Base-by-base conservation (phyloP, 37 sponge, comb jelly and placozoan genomes). In the Geodia barretti region DNA sequence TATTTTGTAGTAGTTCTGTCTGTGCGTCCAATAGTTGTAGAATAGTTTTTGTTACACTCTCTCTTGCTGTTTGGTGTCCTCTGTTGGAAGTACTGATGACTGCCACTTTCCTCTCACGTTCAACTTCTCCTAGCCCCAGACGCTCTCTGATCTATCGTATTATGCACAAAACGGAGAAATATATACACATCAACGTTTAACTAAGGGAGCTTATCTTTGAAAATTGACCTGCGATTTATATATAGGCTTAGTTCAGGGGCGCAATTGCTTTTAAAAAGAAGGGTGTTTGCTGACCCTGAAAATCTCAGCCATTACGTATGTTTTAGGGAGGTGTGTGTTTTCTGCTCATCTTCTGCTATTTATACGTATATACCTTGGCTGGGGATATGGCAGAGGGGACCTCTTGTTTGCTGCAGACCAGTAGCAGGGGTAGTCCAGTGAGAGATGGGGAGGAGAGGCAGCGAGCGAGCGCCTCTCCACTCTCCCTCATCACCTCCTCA, bases 371-470 rank as follows among this genome's bases (percentile, higher is more conserved):
- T 47, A 47, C 54, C n/a, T n/a, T n/a, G n/a, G 35, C 30, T 11
- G 30, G 70, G 21, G 68, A 4, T 20, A 14, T 43, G 20, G 81
- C 75, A 4, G 37, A 43, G 25, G 75, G 36, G 1, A 78, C 43
- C 24, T 92, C 92, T 37, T 92, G 92, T 61, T 92, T 92, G 60
- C 84, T 85, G 64, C 82, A 82, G 5, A 88, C 47, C 39, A 92
- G 43, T 64, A 92, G 78, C n/a, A 92, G 75, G 23, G 93, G 93
- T 38, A 92, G 38, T 11, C 63, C 67, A 7, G 9, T 43, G 14
- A 88, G 79, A 20, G 61, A 35, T 0, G 68, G 59, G 26, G 75
- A 70, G 21, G 20, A 5, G 14, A 90, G 76, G 68, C 81, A 76
- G 17, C 67, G 23, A 24, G 5, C 24, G 0, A 90, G 43, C 7